phyloP scores from a whole-genome alignment of 2,888 invertebrate species.

The Antheraea yamamai region DNA sequence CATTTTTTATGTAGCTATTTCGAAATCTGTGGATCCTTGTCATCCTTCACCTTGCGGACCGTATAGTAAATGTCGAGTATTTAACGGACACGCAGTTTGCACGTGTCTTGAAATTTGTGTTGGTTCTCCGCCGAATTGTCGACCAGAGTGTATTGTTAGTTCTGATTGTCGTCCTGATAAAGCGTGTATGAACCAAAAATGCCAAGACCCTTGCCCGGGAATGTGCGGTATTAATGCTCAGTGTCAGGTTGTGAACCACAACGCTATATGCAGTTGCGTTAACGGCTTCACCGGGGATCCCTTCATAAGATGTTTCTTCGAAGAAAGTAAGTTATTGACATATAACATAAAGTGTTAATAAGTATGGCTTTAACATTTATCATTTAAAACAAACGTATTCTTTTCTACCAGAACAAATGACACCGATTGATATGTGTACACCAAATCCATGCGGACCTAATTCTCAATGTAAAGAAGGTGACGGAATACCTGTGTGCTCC shows the following conservation, averaged over 20 bases:
- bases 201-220: slow-evolving; percentile 88
- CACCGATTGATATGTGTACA: slow-evolving; percentile 82
- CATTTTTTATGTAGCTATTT: slow-evolving; percentile 63
- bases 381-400: slow-evolving; percentile 20
- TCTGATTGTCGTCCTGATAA: slow-evolving; percentile 88
- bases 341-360: not conserved
- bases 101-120: slow-evolving; percentile 87
- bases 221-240: slow-evolving; percentile 89
- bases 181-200: slow-evolving; percentile 90
- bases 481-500: slow-evolving; percentile 87
- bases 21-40: slow-evolving; percentile 84
- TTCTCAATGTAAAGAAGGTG: slow-evolving; percentile 86
- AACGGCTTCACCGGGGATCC: slow-evolving; percentile 88
- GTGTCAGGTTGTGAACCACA: slow-evolving; percentile 90
- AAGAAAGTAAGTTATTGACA: slow-evolving; percentile 82
- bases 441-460: slow-evolving; percentile 91
- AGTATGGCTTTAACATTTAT: not conserved
- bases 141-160: slow-evolving; percentile 90
- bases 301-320: slow-evolving; percentile 85
- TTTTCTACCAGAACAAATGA: slow-evolving; percentile 66
- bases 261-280: slow-evolving; percentile 89
- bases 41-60: slow-evolving; percentile 90
- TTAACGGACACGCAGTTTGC: slow-evolving; percentile 88
- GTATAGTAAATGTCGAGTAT: slow-evolving; percentile 87
- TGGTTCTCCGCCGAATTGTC: slow-evolving; percentile 89